Evolutionary conservation across 1,140 invertebrate genomes (phyloP).

Genomic region (Oryzaephilus surinamensis): DNA sequence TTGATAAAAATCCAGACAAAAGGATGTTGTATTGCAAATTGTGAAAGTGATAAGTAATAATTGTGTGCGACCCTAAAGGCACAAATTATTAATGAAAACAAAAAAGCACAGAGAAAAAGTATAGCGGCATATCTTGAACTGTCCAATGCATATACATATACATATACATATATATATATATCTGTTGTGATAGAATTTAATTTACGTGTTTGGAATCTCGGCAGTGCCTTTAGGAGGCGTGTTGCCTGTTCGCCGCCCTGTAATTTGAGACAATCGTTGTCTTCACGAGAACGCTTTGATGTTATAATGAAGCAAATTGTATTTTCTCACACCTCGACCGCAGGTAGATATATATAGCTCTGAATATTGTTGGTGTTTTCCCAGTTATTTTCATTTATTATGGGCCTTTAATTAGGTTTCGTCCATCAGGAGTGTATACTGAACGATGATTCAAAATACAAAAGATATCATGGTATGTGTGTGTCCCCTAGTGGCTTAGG

Average conservation of each 20-base stretch:
- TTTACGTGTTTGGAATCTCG: slow-evolving; percentile 33
- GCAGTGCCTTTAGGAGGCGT: slow-evolving; percentile 24
- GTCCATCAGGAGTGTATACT: slow-evolving; percentile 1
- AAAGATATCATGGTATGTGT: no score
- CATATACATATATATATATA: slow-evolving; percentile 2
- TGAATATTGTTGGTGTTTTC: slow-evolving; percentile 32
- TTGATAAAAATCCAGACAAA: no score
- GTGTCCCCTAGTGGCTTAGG: slow-evolving; percentile 20
- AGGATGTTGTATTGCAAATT: no score
- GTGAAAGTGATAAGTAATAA: slow-evolving; percentile 29
- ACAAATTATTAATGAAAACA: background rate
- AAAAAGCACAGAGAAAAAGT: background rate
- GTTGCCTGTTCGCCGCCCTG: slow-evolving; percentile 28
- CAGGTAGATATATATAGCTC: slow-evolving; percentile 28
- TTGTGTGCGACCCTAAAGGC: background rate
- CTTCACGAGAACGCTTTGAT: slow-evolving; percentile 35
- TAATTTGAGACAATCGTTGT: slow-evolving; percentile 36
- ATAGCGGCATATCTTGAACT: slow-evolving; percentile 1
- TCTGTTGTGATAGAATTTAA: slow-evolving; percentile 35
- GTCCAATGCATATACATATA: background rate
- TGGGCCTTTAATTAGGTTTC: slow-evolving; percentile 28
- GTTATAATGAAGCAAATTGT: slow-evolving; percentile 34
- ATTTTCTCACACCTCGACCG: slow-evolving; percentile 38
- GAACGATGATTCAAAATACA: no score
- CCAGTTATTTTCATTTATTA: slow-evolving; percentile 30